A percentile compares a stretch with the other conserved stretches of the same genome.
Conservation (phyloP, 2,888 invertebrate species). For the Apeira syringaria region DNA sequence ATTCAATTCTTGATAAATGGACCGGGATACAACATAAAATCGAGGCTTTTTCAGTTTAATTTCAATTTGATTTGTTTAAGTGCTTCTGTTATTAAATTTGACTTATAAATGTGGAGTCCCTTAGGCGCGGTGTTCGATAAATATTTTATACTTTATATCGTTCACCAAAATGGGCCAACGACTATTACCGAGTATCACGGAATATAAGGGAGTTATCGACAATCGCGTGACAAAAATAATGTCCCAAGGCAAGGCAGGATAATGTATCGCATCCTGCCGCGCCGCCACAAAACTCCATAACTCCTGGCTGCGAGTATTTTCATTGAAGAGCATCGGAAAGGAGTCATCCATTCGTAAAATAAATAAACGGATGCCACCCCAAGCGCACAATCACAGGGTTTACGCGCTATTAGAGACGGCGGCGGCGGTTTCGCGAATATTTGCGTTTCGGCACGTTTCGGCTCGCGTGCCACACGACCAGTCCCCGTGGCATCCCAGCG, state of each 20-base stretch:
- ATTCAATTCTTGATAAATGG: too few species aligned
- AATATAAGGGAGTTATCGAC: constrained; percentile 17
- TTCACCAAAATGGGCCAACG: constrained; percentile 22
- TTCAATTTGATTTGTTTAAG: too few species aligned
- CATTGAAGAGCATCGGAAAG: constrained; percentile 32
- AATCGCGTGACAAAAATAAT: constrained; percentile 26
- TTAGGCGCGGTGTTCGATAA: not conserved
- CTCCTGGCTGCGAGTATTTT: constrained; percentile 15
- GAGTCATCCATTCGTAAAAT: constrained; percentile 49
- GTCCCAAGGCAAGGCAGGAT: constrained; percentile 3
- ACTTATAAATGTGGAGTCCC: constrained; percentile 1
- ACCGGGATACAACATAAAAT: too few species aligned
- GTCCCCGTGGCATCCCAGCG: constrained; percentile 30
- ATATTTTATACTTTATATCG: constrained; percentile 16
- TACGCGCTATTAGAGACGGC: constrained; percentile 63
- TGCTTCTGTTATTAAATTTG: not conserved
- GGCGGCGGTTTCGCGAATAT: constrained; percentile 49
- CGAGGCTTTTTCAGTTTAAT: too few species aligned
- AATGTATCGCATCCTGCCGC: constrained; percentile 8
- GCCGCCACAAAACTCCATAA: constrained; percentile 13
- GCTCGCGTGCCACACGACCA: constrained; percentile 36
- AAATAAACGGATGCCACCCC: constrained; percentile 48
- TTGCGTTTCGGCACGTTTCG: constrained; percentile 47
- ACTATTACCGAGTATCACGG: constrained; percentile 24
- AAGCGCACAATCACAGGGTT: constrained; percentile 60